Evolutionary conservation across 2,113 vertebrate species (phyloP), one percentile per base, ranked within the genome.

Genomic region (Ceyx margarethae): DNA sequence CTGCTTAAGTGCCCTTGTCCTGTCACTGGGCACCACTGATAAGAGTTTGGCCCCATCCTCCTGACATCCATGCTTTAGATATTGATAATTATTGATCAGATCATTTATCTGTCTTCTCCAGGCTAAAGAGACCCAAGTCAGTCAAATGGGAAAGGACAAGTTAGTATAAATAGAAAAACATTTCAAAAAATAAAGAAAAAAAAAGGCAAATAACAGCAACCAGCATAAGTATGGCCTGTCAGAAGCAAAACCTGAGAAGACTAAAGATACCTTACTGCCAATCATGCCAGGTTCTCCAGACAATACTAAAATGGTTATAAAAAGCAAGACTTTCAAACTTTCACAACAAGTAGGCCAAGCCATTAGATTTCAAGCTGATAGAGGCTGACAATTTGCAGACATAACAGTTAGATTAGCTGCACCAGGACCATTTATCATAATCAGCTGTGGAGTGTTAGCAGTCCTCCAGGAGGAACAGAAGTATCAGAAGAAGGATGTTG

Each of bases 381-480:
- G 66, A 72, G 35, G 26, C 46, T 81, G 86, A 90, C 82, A 81
- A 81, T 80, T 61, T 43, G 61, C 65, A 91, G 78, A 66, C 25
- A 4, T 33, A 95, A 68, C 40, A 68, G 80, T 72, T 93, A 81
- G 57, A 90, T 79, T 79, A 69, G 21, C 68, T 90, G 72, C 54
- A 76, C 46, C 45, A 40, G 33, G 74, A 79, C 51, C 51, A 82
- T 90, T 87, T 69, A 81, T 87, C 81, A 85, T 90, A 58, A 94
- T 85, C 74, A 85, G 3, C n/a, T 0, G 11, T 40, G 64, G 61
- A 72, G 35, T 20, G 62, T 31, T 72, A 93, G 58, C 43, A 85
- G 69, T 79, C n/a, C 64, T 93, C 54, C 74, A 89, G 51, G 71
- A 89, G 62, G 56, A 95, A 12, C 15, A 73, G 53, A 79, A 84